phyloP scores from a whole-genome alignment of 2,113 vertebrate species.

The Pimephales promelas region DNA sequence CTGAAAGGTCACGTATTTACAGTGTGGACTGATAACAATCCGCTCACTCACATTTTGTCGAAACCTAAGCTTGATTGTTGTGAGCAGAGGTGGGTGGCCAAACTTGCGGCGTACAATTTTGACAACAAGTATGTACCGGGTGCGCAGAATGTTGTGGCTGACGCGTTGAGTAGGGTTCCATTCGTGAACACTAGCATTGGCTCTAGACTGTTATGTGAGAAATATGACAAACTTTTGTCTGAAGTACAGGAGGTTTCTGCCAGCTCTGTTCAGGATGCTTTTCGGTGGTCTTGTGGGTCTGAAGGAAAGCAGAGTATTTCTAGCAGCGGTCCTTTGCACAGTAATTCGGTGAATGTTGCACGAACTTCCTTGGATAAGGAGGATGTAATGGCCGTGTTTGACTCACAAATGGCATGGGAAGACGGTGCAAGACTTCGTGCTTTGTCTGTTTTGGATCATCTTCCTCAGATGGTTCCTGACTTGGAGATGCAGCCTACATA shows the following conservation, averaged over 20 bases:
- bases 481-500: background rate
- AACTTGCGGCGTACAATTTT: background rate
- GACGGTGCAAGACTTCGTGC: too few species aligned
- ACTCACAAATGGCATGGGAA: too few species aligned
- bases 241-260: background rate
- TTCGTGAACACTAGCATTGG: background rate
- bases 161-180: background rate
- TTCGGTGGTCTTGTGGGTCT: background rate
- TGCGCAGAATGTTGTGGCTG: background rate
- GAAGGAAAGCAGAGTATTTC: background rate
- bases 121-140: conserved; percentile 1
- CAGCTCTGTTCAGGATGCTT: background rate
- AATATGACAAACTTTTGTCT: background rate
- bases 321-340: background rate
- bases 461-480: conserved; percentile 15
- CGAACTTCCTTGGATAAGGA: background rate
- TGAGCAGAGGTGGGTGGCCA: conserved; percentile 3
- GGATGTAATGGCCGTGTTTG: background rate
- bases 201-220: background rate
- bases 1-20: background rate
- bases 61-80: conserved; percentile 12
- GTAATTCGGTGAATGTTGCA: background rate
- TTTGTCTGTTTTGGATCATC: background rate
- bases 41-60: background rate
- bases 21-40: background rate